phyloP scores from a whole-genome alignment of 2,113 vertebrate genomes.

The Sturnira hondurensis region DNA sequence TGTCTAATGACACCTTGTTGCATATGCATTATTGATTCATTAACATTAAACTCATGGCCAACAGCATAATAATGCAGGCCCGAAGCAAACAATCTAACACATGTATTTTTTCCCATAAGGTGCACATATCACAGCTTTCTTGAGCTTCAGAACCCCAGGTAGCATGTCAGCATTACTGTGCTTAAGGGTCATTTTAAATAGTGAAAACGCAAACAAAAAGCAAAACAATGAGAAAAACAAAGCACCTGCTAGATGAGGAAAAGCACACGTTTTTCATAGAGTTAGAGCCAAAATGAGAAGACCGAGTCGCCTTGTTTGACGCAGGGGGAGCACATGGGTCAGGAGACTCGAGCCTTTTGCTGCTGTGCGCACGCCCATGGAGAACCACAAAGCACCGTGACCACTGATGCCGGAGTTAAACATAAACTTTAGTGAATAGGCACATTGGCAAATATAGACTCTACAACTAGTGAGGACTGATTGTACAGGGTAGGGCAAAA shows the following conservation, averaged over 20 bases:
- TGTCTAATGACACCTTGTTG: background rate
- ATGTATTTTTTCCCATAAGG: background rate
- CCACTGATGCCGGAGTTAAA: background rate
- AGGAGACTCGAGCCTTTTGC: background rate
- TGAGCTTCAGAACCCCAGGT: background rate
- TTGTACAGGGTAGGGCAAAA: background rate
- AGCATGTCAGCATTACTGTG: background rate
- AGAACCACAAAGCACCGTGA: too few relatives aligned
- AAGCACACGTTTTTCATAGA: background rate
- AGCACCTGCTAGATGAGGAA: background rate
- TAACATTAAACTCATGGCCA: background rate
- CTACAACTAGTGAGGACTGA: background rate
- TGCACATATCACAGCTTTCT: background rate
- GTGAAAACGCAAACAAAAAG: background rate
- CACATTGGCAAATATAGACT: background rate
- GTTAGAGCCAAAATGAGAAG: background rate
- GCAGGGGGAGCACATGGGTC: fast-evolving
- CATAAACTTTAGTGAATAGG: background rate
- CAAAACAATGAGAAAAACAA: background rate
- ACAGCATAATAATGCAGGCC: background rate
- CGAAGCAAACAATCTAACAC: background rate
- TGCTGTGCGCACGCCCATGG: background rate
- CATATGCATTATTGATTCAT: background rate
- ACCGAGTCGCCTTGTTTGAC: fast-evolving
- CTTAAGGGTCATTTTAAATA: background rate